Evolutionary conservation across 2,113 vertebrate genomes (phyloP).

Genomic region (Paedocypris sp.): DNA sequence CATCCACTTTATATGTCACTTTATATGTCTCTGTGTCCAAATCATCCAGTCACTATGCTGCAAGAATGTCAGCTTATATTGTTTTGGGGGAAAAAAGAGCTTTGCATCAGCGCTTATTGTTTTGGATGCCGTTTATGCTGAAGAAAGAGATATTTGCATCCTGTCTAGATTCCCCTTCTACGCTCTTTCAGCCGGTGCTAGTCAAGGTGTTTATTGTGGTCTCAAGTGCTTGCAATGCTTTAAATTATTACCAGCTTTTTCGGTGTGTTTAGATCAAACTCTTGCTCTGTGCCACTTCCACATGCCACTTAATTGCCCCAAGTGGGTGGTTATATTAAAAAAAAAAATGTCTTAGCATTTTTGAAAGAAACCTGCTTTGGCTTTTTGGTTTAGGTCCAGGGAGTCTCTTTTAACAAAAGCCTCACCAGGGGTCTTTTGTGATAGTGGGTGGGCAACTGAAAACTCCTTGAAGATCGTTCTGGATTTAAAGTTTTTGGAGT

Average conservation of each 20-base stretch:
- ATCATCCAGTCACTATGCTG: neutral
- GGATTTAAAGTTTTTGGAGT: neutral
- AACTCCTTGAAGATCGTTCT: conserved; percentile 8
- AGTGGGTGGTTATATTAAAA: conserved; percentile 52
- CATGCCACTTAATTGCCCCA: conserved; percentile 43
- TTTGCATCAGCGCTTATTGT: too few species aligned
- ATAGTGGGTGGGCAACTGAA: conserved; percentile 22
- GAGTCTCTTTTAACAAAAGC: conserved; percentile 3
- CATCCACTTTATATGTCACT: neutral
- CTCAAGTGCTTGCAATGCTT: conserved; percentile 33
- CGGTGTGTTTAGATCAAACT: conserved; percentile 38
- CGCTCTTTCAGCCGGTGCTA: neutral
- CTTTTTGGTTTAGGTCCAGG: conserved; percentile 20
- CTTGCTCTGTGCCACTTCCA: conserved; percentile 45
- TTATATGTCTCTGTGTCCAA: neutral
- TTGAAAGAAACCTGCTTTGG: conserved; percentile 26
- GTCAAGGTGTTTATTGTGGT: conserved; percentile 13
- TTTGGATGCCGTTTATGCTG: too few species aligned
- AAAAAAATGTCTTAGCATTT: conserved; percentile 39
- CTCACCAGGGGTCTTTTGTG: neutral
- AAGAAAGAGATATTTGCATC: too few species aligned
- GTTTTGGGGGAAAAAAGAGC: too few species aligned
- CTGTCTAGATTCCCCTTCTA: conserved; percentile 19
- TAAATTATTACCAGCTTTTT: conserved; percentile 47
- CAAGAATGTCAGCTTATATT: neutral